These are phyloP conservation scores for Ginglymostoma cirratum DNA, from an alignment of 2,113 vertebrate genomes.

Conservation along the genomic window DNA sequence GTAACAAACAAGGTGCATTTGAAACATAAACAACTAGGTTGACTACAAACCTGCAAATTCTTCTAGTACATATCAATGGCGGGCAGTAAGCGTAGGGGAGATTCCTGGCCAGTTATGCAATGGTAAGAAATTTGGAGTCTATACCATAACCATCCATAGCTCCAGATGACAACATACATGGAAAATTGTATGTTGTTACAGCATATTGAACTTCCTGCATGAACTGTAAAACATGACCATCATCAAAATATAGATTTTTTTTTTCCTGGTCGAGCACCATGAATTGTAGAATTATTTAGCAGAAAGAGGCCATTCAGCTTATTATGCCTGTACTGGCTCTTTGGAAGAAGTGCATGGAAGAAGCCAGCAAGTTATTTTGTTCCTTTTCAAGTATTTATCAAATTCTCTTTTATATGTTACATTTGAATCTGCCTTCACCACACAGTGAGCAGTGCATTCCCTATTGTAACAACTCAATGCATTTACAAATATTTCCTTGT, in stretches of 20 bases:
- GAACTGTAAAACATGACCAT: too few species aligned
- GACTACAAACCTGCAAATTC: too few species aligned
- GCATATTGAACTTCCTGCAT: too few species aligned
- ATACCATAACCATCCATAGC: too few species aligned
- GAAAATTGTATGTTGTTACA: too few species aligned
- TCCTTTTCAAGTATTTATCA: background rate
- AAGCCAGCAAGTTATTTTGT: background rate
- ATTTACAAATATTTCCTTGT: background rate
- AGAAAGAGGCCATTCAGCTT: background rate
- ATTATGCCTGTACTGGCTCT: background rate
- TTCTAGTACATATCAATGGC: too few species aligned
- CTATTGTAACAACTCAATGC: background rate
- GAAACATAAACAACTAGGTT: too few species aligned
- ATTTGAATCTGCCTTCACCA: background rate
- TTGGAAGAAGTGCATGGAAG: background rate
- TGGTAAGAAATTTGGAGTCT: too few species aligned
- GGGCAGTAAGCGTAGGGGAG: too few species aligned
- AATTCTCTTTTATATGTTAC: background rate
- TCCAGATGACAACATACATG: too few species aligned
- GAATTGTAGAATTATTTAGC: background rate
- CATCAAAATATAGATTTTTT: background rate
- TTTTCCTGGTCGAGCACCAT: background rate
- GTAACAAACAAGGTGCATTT: too few species aligned
- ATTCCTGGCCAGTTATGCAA: too few species aligned
- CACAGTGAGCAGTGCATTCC: background rate